These are phyloP conservation scores for Mimachlamys varia DNA, from an alignment of 2,888 invertebrate species.

Conservation along the genomic window DNA sequence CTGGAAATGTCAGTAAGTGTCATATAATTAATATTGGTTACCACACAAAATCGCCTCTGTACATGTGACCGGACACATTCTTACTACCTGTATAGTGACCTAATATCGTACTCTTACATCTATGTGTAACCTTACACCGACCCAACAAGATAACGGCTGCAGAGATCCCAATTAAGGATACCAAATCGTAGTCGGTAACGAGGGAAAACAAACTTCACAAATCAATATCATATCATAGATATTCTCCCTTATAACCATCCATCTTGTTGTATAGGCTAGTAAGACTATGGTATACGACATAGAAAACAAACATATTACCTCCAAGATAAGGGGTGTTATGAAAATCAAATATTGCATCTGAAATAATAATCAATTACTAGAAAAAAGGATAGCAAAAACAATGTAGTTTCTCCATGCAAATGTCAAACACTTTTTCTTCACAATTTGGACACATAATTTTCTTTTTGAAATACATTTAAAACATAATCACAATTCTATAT, in stretches of 20 bases:
- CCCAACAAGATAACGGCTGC: neutral
- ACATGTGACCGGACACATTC: too few species aligned
- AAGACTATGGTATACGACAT: neutral
- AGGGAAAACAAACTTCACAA: slow-evolving; percentile 5
- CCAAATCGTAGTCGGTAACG: neutral
- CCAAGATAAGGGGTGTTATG: neutral
- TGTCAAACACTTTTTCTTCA: too few species aligned
- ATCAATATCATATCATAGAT: neutral
- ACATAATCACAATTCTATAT: too few species aligned
- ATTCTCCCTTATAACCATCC: neutral
- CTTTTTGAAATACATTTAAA: too few species aligned
- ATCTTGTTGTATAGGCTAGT: neutral
- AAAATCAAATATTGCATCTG: neutral
- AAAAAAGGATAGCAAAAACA: too few species aligned
- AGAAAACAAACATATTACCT: neutral
- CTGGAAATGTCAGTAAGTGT: too few species aligned
- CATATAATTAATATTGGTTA: too few species aligned
- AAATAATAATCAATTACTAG: too few species aligned
- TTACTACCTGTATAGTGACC: neutral
- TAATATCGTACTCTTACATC: neutral
- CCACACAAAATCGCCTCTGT: too few species aligned
- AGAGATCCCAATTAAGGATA: neutral
- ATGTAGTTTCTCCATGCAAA: too few species aligned
- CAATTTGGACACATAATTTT: too few species aligned
- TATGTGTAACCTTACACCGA: neutral